These are phyloP conservation scores for Cyphomyrus plagiostoma DNA, from an alignment of 2,113 vertebrate species.

Conservation along the genomic window DNA sequence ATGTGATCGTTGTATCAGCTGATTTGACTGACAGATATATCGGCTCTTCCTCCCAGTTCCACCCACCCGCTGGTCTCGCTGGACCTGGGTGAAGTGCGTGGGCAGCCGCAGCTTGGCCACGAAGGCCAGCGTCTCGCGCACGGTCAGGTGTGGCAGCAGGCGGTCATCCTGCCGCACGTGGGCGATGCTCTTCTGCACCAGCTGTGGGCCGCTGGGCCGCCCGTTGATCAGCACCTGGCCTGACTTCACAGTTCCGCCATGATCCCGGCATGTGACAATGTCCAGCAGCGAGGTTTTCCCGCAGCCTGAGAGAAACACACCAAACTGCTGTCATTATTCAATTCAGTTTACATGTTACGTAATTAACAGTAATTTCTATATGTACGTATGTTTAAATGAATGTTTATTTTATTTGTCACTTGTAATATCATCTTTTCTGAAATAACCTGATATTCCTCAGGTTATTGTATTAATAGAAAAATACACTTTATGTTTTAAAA, in stretches of 20 bases:
- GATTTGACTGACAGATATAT: background rate
- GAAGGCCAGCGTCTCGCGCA: constrained; percentile 82
- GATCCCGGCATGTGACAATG: constrained; percentile 79
- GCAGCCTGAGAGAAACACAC: constrained; percentile 56
- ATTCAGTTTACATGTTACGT: background rate
- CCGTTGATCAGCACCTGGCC: constrained; percentile 81
- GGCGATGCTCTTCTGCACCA: constrained; percentile 80
- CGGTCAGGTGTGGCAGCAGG: constrained; percentile 84
- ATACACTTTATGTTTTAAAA: background rate
- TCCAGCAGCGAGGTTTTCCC: constrained; percentile 85
- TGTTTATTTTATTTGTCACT: background rate
- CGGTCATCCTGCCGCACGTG: constrained; percentile 87
- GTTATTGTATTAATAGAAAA: background rate
- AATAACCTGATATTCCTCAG: background rate
- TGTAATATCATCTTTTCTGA: background rate
- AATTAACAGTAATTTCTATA: background rate
- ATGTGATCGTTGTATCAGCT: background rate
- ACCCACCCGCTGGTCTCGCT: constrained; percentile 82
- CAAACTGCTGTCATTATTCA: background rate
- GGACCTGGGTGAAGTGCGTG: constrained; percentile 72
- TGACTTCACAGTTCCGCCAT: constrained; percentile 67
- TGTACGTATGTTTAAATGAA: background rate
- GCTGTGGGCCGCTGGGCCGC: constrained; percentile 65
- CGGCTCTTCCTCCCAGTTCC: background rate
- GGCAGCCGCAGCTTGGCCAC: constrained; percentile 83